phyloP scores from a whole-genome alignment of 2,797 vertebrate genomes.

The Telmatherina bonti region DNA sequence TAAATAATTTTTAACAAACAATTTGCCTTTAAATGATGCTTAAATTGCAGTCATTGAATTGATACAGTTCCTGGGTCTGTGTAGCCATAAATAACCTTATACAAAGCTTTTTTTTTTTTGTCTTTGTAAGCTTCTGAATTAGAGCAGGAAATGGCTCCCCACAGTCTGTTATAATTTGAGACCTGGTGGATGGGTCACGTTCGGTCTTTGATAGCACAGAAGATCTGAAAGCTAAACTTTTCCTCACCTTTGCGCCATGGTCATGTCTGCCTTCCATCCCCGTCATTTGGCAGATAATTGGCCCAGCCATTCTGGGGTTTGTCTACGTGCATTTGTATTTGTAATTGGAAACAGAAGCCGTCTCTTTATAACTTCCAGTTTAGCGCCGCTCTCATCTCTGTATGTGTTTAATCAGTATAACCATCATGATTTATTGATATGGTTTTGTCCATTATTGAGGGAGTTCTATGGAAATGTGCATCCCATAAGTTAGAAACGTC shows the following conservation, averaged over 20 bases:
- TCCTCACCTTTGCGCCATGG: conserved; percentile 59
- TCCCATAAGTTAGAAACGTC: not conserved
- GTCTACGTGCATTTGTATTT: conserved; percentile 44
- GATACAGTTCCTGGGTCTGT: conserved; percentile 10
- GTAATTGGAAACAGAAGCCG: conserved; percentile 72
- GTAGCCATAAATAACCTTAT: conserved; percentile 28
- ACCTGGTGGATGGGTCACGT: conserved; percentile 61
- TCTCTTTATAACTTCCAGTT: conserved; percentile 58
- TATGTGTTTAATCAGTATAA: not conserved
- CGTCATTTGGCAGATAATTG: conserved; percentile 78
- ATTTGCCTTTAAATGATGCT: not conserved
- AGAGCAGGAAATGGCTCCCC: conserved; percentile 55
- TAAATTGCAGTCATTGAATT: conserved; percentile 11
- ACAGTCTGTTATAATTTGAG: conserved; percentile 72
- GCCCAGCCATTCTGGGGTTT: conserved; percentile 61
- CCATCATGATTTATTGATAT: not conserved
- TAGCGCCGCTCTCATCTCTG: conserved; percentile 2
- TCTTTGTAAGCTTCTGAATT: conserved; percentile 14
- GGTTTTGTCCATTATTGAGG: conserved; percentile 2
- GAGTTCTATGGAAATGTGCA: not conserved
- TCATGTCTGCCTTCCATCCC: conserved; percentile 68
- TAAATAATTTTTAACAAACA: not conserved
- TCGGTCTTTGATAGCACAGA: conserved; percentile 67
- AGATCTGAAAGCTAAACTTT: conserved; percentile 59
- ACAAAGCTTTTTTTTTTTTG: conserved; percentile 31